Conservation (phyloP, 2,113 vertebrate species). For the Myiagra hebetior region DNA sequence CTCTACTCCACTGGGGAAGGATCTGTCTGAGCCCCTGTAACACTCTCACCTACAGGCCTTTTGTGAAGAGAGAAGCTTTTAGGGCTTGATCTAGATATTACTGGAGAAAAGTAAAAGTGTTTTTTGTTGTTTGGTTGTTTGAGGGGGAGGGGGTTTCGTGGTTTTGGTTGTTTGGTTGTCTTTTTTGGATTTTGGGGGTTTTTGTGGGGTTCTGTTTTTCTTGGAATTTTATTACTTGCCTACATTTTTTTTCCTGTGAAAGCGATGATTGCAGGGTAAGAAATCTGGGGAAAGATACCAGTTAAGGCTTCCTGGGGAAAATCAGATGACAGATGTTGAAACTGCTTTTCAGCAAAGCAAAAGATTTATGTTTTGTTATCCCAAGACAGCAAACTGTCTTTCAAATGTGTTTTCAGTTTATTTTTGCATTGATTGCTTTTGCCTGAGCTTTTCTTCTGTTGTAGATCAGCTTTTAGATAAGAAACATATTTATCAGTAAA, state of each 20-base stretch:
- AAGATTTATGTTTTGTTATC: neutral
- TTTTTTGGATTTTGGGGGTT: neutral
- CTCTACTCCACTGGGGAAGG: neutral
- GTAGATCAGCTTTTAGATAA: neutral
- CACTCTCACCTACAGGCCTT: neutral
- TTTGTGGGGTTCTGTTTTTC: neutral
- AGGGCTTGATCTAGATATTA: neutral
- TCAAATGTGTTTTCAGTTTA: neutral
- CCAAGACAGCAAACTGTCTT: neutral
- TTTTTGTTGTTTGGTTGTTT: neutral
- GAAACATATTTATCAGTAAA: neutral
- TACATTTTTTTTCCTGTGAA: neutral
- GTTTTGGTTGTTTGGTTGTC: neutral
- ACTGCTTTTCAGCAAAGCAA: neutral
- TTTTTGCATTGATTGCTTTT: neutral
- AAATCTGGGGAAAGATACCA: neutral
- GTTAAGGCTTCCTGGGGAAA: neutral
- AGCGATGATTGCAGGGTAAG: neutral
- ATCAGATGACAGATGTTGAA: neutral
- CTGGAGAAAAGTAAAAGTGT: neutral
- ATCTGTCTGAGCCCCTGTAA: neutral
- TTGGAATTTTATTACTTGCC: neutral
- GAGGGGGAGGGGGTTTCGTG: rapidly evolving
- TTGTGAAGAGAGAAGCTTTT: neutral
- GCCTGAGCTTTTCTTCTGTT: neutral